Percentiles rank a stretch among this genome's conserved stretches.
phyloP scores from a whole-genome alignment of 2,113 vertebrate genomes.

The Lanius collurio region DNA sequence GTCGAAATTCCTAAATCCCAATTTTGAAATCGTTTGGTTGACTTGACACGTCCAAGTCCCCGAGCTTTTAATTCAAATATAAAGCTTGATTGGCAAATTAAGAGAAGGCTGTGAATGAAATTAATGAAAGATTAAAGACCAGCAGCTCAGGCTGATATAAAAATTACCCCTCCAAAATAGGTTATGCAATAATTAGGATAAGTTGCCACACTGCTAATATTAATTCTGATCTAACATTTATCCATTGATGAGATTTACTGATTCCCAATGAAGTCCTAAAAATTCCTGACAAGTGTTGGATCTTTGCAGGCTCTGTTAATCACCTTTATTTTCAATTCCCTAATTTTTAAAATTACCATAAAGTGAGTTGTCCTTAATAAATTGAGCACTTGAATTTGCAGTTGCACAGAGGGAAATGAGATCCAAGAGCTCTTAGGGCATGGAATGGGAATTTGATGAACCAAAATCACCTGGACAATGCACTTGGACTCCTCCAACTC shows the following conservation, averaged over 20 bases:
- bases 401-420: background rate
- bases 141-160: constrained; percentile 33
- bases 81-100: constrained; percentile 70
- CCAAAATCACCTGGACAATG: constrained; percentile 13
- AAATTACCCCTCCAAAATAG: constrained; percentile 40
- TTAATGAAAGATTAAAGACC: constrained; percentile 67
- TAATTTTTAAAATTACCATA: constrained; percentile 21
- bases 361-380: constrained; percentile 13
- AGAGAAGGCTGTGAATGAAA: constrained; percentile 54
- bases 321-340: constrained; percentile 56
- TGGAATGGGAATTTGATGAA: constrained; percentile 48
- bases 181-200: constrained; percentile 45
- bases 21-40: constrained; percentile 44
- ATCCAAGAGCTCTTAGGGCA: constrained; percentile 27
- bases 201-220: constrained; percentile 31
- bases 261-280: background rate
- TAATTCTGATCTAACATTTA: constrained; percentile 18
- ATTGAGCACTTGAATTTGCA: background rate
- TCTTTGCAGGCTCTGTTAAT: constrained; percentile 16
- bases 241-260: constrained; percentile 29
- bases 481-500: background rate
- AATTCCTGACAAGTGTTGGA: background rate
- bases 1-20: constrained; percentile 52
- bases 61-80: constrained; percentile 54
- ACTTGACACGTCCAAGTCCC: constrained; percentile 38